Base-by-base conservation (phyloP, 1,140 invertebrate species). In the Heliothis subflexa region DNA sequence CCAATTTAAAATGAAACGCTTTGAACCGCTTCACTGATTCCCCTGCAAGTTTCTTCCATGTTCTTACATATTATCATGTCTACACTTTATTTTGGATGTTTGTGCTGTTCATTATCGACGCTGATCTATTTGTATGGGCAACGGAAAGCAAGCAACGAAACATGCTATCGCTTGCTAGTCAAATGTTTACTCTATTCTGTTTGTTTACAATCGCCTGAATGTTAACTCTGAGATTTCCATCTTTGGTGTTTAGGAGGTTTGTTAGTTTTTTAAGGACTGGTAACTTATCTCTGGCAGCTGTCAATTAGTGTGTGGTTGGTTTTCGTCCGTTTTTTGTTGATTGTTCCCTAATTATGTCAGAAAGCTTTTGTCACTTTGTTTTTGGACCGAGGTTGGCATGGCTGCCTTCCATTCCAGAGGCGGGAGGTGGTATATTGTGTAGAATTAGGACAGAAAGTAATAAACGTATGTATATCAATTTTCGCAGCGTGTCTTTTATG, bases 31-130 rank as follows among this genome's bases (percentile, higher is more conserved):
- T 66, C 28, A 54, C 49, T 49, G 47, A 25, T 66, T 73, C 18
- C 13, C 3, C 3, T 54, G 9, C 11, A 21, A 59, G 28, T 73
- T 73, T 73, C 47, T 47, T 64, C 11, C 40, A 18, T 21, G 16
- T 62, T 16, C 16, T 40, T 78, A 33, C 45, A 49, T 78, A 55
- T 78, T 77, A 78, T 71, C 76, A 79, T 57, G 57, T 78, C 72
- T 66, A 25, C 75, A 57, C 33, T 61, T 71, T 72, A 77, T 75
- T 81, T 77, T 57, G 75, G 52, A 64, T 80, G 80, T 86, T 82
- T 83, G 45, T 61, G 1, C 21, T 49, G 70, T 73, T 74, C 55
- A 61, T 81, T 81, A 74, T 74, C 74, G 16, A 70, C 12, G 18
- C 68, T 62, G 54, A 68, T 59, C 21, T 81, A 45, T 78, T 72